Conservation (phyloP, 2,797 vertebrate species). For the Intellagama lesueurii region DNA sequence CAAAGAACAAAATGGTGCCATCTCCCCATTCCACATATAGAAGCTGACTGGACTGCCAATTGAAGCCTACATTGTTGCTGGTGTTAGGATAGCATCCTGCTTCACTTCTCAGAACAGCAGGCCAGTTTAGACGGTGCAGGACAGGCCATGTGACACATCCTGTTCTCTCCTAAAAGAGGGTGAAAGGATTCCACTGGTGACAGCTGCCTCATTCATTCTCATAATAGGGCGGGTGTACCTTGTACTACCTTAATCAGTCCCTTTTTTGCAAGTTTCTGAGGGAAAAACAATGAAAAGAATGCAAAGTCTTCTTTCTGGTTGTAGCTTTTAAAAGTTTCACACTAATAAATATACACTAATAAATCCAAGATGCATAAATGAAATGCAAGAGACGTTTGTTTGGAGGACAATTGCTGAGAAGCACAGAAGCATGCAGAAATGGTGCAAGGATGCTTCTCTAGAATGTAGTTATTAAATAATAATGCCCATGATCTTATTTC, state of each 20-base stretch:
- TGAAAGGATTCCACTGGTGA: neutral
- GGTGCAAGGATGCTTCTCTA: neutral
- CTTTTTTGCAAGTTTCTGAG: neutral
- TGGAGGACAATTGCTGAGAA: neutral
- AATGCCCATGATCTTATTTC: neutral
- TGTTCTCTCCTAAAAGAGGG: neutral
- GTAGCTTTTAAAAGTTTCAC: neutral
- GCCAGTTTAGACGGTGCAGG: neutral
- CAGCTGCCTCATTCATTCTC: neutral
- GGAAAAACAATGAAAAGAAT: neutral
- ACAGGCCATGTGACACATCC: neutral
- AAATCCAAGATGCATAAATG: neutral
- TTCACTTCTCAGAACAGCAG: neutral
- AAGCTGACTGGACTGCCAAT: neutral
- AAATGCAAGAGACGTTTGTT: neutral
- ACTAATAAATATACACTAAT: too few species aligned
- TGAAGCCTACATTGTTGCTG: neutral
- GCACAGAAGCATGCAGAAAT: neutral
- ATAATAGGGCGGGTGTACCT: neutral
- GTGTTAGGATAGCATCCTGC: neutral
- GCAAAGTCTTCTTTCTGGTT: neutral
- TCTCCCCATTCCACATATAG: neutral
- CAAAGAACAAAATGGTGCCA: neutral
- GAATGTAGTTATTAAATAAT: constrained; percentile 13
- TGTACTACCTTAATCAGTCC: neutral